These are phyloP conservation scores for Quadriops clusia DNA, from an alignment of 2,888 invertebrate genomes.

Conservation along the genomic window DNA sequence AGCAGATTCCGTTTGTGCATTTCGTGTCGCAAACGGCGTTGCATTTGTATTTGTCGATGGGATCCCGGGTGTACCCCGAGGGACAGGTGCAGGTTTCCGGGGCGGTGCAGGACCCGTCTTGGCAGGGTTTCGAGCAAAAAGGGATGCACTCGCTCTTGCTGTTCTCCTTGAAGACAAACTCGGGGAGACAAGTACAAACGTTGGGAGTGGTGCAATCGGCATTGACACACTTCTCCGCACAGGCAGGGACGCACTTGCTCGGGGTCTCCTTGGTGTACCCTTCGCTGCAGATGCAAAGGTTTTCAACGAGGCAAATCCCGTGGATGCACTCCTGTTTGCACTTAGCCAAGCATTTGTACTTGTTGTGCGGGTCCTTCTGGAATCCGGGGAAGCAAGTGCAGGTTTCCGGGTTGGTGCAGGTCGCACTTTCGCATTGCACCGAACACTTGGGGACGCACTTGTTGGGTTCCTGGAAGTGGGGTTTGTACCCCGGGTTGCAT, in stretches of 20 bases:
- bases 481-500: slow-evolving; percentile 44
- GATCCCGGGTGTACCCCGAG: slow-evolving; percentile 10
- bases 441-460: slow-evolving; percentile 10
- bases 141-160: slow-evolving; percentile 14
- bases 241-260: too few species aligned
- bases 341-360: slow-evolving; percentile 12
- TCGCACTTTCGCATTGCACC: slow-evolving; percentile 11
- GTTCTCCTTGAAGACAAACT: slow-evolving; percentile 2
- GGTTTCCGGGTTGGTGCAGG: slow-evolving; percentile 21
- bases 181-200: slow-evolving; percentile 11
- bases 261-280: too few species aligned
- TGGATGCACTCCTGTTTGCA: too few species aligned
- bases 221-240: slow-evolving; percentile 11
- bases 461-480: slow-evolving; percentile 28
- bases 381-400: slow-evolving; percentile 12
- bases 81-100: slow-evolving; percentile 13
- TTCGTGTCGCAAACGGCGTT: slow-evolving; percentile 38
- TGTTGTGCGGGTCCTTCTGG: slow-evolving; percentile 6
- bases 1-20: slow-evolving; percentile 39
- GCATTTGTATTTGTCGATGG: slow-evolving; percentile 13
- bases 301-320: too few species aligned
- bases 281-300: too few species aligned
- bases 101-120: slow-evolving; percentile 15
- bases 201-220: slow-evolving; percentile 12
- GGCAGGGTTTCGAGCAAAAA: slow-evolving; percentile 15